phyloP scores from a whole-genome alignment of 1,140 invertebrate species.

The Drosophila navojoa region DNA sequence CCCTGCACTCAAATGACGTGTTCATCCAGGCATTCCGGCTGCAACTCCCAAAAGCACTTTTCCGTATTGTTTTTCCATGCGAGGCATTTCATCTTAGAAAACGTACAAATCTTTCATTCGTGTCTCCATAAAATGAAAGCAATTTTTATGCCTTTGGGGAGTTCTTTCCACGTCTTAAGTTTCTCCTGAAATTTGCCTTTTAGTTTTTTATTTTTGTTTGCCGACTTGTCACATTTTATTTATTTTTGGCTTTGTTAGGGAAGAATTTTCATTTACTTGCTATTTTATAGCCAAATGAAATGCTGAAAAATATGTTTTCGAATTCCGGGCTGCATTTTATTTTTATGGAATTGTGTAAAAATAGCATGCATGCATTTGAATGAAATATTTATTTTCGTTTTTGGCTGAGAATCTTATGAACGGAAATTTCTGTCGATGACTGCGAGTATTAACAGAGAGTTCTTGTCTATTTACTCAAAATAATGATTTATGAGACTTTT shows the following conservation, averaged over 20 bases:
- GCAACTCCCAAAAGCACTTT: constrained; percentile 58
- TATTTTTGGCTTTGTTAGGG: constrained; percentile 44
- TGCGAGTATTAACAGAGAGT: not conserved
- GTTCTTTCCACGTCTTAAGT: constrained; percentile 16
- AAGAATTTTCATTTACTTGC: not conserved
- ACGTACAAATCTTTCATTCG: constrained; percentile 20
- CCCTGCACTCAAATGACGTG: constrained; percentile 31
- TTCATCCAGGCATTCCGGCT: constrained; percentile 28
- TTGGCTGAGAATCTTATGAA: constrained; percentile 4
- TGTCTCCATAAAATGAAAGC: constrained; percentile 22
- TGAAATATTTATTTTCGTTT: constrained; percentile 20
- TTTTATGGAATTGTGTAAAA: constrained; percentile 42
- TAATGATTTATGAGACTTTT: too few species aligned
- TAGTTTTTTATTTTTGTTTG: constrained; percentile 4
- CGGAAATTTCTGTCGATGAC: constrained; percentile 1
- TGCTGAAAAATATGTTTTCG: constrained; percentile 20
- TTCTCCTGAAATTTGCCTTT: constrained; percentile 7
- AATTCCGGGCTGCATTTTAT: constrained; percentile 29
- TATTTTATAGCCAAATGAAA: too few species aligned
- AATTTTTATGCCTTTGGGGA: constrained; percentile 26
- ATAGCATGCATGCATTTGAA: not conserved
- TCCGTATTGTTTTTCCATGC: constrained; percentile 64
- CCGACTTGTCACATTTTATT: constrained; percentile 50
- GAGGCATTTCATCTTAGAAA: constrained; percentile 31
- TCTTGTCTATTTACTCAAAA: too few species aligned